Evolutionary conservation across 2,113 vertebrate species (phyloP).

Genomic region (Gallinago paraguaiae): DNA sequence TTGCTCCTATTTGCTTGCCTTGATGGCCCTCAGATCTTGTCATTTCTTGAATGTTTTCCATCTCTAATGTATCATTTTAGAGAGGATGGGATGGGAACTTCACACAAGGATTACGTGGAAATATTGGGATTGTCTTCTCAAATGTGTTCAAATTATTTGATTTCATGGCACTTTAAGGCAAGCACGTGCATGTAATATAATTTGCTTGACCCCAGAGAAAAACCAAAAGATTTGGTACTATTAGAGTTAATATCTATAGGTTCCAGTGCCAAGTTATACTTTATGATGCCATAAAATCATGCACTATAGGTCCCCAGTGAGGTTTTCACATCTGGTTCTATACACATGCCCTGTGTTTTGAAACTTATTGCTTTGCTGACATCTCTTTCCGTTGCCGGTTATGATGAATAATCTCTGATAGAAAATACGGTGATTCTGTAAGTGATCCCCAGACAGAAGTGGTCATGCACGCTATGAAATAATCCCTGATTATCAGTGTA

Average conservation of each 20-base stretch:
- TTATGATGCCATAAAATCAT: not conserved
- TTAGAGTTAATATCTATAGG: not conserved
- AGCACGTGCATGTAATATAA: not conserved
- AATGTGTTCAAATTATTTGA: not conserved
- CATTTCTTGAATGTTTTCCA: not conserved
- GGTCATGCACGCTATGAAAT: not conserved
- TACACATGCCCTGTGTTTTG: not conserved
- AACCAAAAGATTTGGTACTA: not conserved
- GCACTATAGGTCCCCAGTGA: rapidly evolving
- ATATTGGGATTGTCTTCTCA: not conserved
- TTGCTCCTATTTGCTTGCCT: not conserved
- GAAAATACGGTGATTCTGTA: not conserved
- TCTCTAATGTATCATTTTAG: not conserved
- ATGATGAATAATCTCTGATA: not conserved
- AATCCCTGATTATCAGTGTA: not conserved
- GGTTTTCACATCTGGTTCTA: not conserved
- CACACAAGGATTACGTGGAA: not conserved
- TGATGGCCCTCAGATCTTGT: not conserved
- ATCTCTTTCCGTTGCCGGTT: not conserved
- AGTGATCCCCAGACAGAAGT: not conserved
- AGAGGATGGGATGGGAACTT: not conserved
- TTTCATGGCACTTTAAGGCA: not conserved
- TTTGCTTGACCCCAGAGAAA: not conserved
- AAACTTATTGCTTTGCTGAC: not conserved
- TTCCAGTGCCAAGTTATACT: not conserved